These are phyloP conservation scores for Neelides sp. DNA, from an alignment of 1,140 invertebrate species.

Conservation along the genomic window DNA sequence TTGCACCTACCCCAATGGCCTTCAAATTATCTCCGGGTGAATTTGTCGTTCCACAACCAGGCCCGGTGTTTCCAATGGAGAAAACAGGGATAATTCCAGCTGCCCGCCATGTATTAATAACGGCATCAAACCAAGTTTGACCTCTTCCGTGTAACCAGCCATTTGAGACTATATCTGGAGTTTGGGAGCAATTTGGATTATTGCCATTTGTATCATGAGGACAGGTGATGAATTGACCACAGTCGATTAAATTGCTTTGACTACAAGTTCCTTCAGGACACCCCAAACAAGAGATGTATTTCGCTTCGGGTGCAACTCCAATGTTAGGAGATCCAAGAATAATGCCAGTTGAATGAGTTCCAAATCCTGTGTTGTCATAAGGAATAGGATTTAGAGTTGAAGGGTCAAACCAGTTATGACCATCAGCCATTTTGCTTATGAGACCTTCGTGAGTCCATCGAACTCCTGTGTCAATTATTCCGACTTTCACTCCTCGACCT, in stretches of 20 bases:
- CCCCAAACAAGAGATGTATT: slow-evolving; percentile 9
- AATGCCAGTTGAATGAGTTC: slow-evolving; percentile 4
- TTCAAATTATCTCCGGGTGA: slow-evolving; percentile 1
- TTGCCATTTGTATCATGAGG: slow-evolving; percentile 6
- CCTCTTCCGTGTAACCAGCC: background rate
- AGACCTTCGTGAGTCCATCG: slow-evolving; percentile 8
- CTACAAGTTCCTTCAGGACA: background rate
- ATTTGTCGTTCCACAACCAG: background rate
- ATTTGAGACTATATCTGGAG: slow-evolving; percentile 10
- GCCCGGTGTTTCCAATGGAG: background rate
- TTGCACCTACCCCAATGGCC: slow-evolving; percentile 8
- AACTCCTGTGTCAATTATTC: slow-evolving; percentile 20
- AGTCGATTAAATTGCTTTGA: background rate
- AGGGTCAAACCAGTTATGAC: slow-evolving; percentile 1
- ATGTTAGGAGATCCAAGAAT: background rate
- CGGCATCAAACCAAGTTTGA: background rate
- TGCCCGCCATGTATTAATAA: slow-evolving; percentile 7
- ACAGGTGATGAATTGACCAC: slow-evolving; percentile 12
- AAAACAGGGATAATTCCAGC: slow-evolving; percentile 10
- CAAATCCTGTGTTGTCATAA: background rate
- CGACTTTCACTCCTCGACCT: slow-evolving; percentile 10
- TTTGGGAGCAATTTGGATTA: slow-evolving; percentile 10
- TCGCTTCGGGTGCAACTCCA: slow-evolving; percentile 5
- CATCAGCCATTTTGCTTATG: slow-evolving; percentile 5
- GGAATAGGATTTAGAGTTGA: background rate